Conservation (phyloP, 2,797 vertebrate genomes). For the Lateolabrax maculatus region DNA sequence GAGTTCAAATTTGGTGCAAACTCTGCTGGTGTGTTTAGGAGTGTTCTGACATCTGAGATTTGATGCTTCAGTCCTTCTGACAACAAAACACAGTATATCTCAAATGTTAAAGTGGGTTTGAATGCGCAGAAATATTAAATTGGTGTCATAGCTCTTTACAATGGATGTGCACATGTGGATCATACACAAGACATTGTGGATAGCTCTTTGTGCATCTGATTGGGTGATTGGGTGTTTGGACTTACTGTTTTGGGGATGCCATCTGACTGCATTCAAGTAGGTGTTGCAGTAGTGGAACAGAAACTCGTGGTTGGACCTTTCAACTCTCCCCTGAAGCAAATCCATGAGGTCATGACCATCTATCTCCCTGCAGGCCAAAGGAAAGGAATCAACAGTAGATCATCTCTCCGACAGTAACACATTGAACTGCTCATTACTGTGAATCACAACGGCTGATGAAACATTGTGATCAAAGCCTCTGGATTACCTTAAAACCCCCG, state of each 20-base stretch:
- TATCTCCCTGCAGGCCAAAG: conserved; percentile 83
- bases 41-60: too few species aligned
- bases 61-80: too few species aligned
- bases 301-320: conserved; percentile 89
- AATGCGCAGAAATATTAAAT: too few species aligned
- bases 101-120: too few species aligned
- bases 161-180: too few species aligned
- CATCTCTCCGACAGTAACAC: not conserved
- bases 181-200: too few species aligned
- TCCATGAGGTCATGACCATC: conserved; percentile 92
- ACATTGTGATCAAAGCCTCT: not conserved
- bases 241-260: conserved; percentile 91
- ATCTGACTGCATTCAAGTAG: conserved; percentile 91
- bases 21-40: too few species aligned
- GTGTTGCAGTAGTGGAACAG: conserved; percentile 95
- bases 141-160: too few species aligned
- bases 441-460: not conserved
- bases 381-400: not conserved
- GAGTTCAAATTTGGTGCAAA: too few species aligned
- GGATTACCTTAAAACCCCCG: not conserved
- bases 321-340: conserved; percentile 81
- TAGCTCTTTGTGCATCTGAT: too few species aligned
- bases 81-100: too few species aligned
- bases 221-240: conserved; percentile 22
- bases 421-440: not conserved